A percentile compares a stretch with the other conserved stretches of the same genome.
These are phyloP conservation scores for Portevinia maculata DNA, from an alignment of 2,888 invertebrate genomes.

Conservation along the genomic window DNA sequence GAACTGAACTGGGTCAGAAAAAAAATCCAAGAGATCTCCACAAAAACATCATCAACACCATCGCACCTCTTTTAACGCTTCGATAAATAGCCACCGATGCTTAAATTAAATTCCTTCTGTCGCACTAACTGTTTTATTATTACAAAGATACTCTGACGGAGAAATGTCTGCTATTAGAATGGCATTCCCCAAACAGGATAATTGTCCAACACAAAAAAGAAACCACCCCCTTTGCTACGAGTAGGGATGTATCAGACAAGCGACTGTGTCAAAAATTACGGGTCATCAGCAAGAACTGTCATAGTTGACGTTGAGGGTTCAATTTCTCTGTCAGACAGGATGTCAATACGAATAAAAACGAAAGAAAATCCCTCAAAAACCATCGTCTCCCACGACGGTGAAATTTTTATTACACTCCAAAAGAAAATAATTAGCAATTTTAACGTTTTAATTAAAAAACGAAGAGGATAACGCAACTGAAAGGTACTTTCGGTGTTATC, in stretches of 20 bases:
- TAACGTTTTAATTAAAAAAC: constrained; percentile 79
- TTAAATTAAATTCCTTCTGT: constrained; percentile 75
- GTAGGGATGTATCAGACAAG: constrained; percentile 30
- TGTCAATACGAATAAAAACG: constrained; percentile 50
- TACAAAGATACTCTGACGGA: constrained; percentile 40
- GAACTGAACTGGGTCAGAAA: constrained; percentile 62
- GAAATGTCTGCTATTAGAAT: constrained; percentile 58
- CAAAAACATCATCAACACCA: constrained; percentile 59
- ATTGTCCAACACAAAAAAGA: constrained; percentile 48
- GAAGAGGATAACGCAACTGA: constrained; percentile 75
- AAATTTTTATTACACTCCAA: constrained; percentile 68
- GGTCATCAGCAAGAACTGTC: constrained; percentile 68
- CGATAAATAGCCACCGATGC: constrained; percentile 74
- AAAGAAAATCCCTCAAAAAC: constrained; percentile 47
- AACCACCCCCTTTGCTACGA: constrained; percentile 29
- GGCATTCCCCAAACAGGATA: constrained; percentile 65
- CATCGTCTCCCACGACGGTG: not conserved
- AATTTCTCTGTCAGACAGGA: constrained; percentile 41
- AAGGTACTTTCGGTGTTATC: constrained; percentile 70
- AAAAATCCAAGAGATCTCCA: constrained; percentile 33
- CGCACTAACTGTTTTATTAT: constrained; percentile 73
- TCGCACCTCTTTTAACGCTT: constrained; percentile 72
- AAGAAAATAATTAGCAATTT: constrained; percentile 79
- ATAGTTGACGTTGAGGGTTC: constrained; percentile 69
- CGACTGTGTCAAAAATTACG: constrained; percentile 72